phyloP scores from a whole-genome alignment of 2,113 vertebrate genomes.

The Myotis davidii region DNA sequence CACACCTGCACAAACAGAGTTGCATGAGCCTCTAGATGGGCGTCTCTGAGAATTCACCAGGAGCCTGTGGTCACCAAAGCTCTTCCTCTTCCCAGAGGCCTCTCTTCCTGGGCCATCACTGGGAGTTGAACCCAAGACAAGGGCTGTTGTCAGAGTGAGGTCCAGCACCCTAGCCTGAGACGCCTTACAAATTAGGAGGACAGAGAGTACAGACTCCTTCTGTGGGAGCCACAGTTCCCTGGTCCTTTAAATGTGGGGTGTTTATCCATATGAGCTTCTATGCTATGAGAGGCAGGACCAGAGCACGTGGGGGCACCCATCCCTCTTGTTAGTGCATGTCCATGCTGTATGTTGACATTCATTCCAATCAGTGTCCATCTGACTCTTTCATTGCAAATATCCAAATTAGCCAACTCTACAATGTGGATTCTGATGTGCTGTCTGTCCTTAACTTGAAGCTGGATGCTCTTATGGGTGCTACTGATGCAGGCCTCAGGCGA shows the following conservation, averaged over 20 bases:
- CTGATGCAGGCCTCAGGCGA: neutral
- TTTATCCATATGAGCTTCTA: neutral
- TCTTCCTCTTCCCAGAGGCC: neutral
- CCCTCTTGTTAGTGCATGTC: neutral
- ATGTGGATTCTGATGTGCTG: neutral
- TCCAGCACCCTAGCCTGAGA: neutral
- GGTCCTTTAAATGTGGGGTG: neutral
- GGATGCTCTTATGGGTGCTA: neutral
- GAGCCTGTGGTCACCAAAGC: neutral
- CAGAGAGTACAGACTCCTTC: neutral
- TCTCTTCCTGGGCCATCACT: neutral
- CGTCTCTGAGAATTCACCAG: rapidly evolving
- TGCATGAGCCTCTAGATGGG: neutral
- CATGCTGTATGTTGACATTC: neutral
- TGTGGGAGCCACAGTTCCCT: neutral
- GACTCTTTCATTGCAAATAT: neutral
- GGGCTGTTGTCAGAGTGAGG: neutral
- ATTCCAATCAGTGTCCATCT: neutral
- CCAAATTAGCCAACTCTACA: neutral
- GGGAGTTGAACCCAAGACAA: neutral
- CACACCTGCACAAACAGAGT: neutral
- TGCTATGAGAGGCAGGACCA: no score
- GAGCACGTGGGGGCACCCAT: rapidly evolving
- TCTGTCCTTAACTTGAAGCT: neutral
- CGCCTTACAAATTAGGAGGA: neutral